Evolutionary conservation across 2,888 invertebrate genomes (phyloP).

Genomic region (Aphidius colemani): DNA sequence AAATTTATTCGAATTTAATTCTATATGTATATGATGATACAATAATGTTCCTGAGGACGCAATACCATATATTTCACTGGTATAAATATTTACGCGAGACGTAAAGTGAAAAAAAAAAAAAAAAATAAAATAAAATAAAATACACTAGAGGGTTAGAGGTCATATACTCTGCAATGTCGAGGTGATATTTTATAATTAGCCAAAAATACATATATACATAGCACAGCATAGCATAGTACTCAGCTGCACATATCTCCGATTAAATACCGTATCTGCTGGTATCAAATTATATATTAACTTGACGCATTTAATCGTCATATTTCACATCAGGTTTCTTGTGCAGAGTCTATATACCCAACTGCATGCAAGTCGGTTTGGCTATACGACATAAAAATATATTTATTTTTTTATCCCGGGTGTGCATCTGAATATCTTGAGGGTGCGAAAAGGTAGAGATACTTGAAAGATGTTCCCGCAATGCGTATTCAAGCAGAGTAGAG

Average conservation of each 20-base stretch:
- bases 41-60: too few species aligned
- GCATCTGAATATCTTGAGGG: slow-evolving; percentile 26
- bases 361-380: too few species aligned
- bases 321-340: too few species aligned
- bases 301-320: too few species aligned
- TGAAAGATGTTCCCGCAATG: background rate
- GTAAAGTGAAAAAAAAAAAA: slow-evolving; percentile 7
- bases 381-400: too few species aligned
- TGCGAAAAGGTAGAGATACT: slow-evolving; percentile 38
- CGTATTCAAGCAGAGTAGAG: slow-evolving; percentile 44
- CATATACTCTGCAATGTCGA: slow-evolving; percentile 20
- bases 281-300: slow-evolving; percentile 44
- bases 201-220: slow-evolving; percentile 37
- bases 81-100: background rate
- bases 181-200: slow-evolving; percentile 56
- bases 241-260: slow-evolving; percentile 49
- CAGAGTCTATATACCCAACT: too few species aligned
- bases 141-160: slow-evolving; percentile 17
- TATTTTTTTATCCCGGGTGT: background rate
- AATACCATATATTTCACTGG: too few species aligned
- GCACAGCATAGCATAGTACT: slow-evolving; percentile 25
- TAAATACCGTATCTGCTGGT: slow-evolving; percentile 55
- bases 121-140: slow-evolving; percentile 11
- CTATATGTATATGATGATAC: too few species aligned
- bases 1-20: slow-evolving; percentile 13